Evolutionary conservation across 1,140 invertebrate genomes (phyloP).

Genomic region (Plectrocnemia conspersa): DNA sequence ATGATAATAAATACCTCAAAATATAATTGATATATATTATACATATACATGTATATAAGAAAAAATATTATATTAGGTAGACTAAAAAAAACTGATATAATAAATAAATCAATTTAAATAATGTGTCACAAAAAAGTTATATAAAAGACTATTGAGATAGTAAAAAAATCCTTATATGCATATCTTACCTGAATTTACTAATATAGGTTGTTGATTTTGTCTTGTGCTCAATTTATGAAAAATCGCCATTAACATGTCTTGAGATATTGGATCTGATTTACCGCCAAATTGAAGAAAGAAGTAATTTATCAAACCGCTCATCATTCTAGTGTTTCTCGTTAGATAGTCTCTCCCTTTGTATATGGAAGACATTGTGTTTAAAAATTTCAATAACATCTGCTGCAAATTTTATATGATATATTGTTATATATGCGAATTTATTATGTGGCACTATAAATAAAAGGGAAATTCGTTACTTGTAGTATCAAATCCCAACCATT

Average conservation of each 20-base stretch:
- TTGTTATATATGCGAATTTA: neutral
- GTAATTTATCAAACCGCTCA: slow-evolving; percentile 18
- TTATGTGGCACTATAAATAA: neutral
- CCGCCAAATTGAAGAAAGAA: slow-evolving; percentile 27
- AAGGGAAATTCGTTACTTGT: slow-evolving; percentile 17
- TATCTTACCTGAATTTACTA: slow-evolving; percentile 27
- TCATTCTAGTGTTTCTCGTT: slow-evolving; percentile 22
- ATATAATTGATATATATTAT: neutral
- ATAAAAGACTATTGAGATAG: neutral
- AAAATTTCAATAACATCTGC: slow-evolving; percentile 32
- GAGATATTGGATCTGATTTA: slow-evolving; percentile 21
- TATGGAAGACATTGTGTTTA: slow-evolving; percentile 32
- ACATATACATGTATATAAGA: neutral
- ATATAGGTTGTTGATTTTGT: slow-evolving; percentile 26
- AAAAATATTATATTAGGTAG: neutral
- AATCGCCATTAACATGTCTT: slow-evolving; percentile 33
- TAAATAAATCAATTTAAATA: neutral
- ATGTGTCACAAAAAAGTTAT: neutral
- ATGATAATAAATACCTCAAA: slow-evolving; percentile 9
- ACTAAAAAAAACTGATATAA: neutral
- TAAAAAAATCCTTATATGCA: neutral
- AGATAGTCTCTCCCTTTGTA: slow-evolving; percentile 34
- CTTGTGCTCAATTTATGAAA: slow-evolving; percentile 31
- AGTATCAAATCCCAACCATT: slow-evolving; percentile 34
- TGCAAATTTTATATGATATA: slow-evolving; percentile 11